Base-by-base conservation (phyloP, 2,797 vertebrate genomes). In the Macroramphosus scolopax region DNA sequence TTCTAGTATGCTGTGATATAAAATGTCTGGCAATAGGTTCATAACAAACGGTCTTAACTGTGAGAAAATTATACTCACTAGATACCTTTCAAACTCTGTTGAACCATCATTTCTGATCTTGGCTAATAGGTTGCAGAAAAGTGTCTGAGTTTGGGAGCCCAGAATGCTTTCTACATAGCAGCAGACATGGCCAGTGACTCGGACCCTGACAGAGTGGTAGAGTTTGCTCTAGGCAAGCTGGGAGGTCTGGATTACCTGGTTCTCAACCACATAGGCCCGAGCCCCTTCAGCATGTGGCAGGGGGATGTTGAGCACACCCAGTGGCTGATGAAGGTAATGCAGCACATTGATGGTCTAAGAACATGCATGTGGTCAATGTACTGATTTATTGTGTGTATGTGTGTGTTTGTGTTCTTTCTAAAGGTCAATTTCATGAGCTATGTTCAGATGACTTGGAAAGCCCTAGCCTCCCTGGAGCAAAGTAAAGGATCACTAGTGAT, bases 361-460 rank as follows among this genome's bases (percentile, higher is more conserved):
- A 22, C 20, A 22, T 3, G 20, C 20, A 22, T n/a, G n/a, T n/a
- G n/a, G n/a, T n/a, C n/a, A n/a, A n/a, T n/a, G n/a, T n/a, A n/a
- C n/a, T n/a, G n/a, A n/a, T n/a, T n/a, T n/a, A 22, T 6, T 32
- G 6, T 32, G 1, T 13, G 30, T 20, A 13, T 49, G 29, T 36
- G 8, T 30, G 16, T 36, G 22, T 47, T 15, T 55, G 16, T 26
- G 12, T 29, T 8, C 14, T 41, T 45, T 46, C 10, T 64, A 53
- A 77, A 95, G 95, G 92, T 93, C 35, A 97, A 97, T 79, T 94
- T 95, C 69, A 78, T 93, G 53, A 96, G 94, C 69, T 96, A 94
- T 1, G 50, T 91, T 42, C 85, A 92, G 31, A 91, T 94, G 58
- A 83, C 92, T 5, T 84, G 86, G 41, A 87, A 72, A 68, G 91